These are phyloP conservation scores for Ormyrus thymus DNA, from an alignment of 2,888 invertebrate species.

Conservation along the genomic window DNA sequence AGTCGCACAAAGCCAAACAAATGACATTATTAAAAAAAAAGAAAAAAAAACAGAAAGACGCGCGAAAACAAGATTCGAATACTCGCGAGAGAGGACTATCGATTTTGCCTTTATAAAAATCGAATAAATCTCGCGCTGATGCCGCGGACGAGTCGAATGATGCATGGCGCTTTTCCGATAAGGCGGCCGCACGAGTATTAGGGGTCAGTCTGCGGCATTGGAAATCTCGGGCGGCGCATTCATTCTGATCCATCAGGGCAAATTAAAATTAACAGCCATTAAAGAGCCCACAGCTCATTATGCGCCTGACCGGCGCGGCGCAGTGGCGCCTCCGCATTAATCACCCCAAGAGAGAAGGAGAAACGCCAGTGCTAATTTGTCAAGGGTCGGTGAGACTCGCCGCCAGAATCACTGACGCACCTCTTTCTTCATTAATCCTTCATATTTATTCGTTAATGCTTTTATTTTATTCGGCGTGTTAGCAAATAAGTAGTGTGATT, in stretches of 20 bases:
- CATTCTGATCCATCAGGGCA: conserved; percentile 26
- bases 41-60: no score
- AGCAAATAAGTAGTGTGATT: no score
- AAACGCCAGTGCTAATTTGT: background rate
- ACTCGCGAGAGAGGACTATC: no score
- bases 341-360: conserved; percentile 12
- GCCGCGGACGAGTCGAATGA: conserved; percentile 17
- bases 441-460: no score
- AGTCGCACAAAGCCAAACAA: background rate
- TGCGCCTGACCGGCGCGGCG: conserved; percentile 13
- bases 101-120: no score
- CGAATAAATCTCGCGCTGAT: background rate
- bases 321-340: conserved; percentile 22
- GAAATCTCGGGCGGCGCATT: conserved; percentile 32
- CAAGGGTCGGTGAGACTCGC: no score
- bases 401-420: no score
- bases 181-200: background rate
- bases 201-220: background rate
- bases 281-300: conserved; percentile 34
- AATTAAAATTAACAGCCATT: conserved; percentile 48
- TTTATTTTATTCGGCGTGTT: no score
- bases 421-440: no score
- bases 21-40: no score
- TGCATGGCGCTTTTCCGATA: conserved; percentile 18
- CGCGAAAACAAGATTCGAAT: no score